phyloP scores from a whole-genome alignment of 1,140 invertebrate species.

The Micrasema minimum region DNA sequence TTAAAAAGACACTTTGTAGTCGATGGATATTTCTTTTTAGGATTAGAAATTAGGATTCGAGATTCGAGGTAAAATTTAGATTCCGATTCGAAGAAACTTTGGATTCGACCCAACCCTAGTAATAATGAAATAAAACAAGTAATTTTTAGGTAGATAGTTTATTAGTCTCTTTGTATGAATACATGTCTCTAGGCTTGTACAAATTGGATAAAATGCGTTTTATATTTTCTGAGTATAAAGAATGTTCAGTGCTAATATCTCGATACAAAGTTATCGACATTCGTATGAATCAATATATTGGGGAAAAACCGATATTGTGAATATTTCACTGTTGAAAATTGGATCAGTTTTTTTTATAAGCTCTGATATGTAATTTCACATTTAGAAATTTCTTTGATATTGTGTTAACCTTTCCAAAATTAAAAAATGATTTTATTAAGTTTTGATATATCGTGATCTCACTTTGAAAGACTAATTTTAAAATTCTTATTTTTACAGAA shows the following conservation, averaged over 20 bases:
- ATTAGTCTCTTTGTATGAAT: constrained; percentile 12
- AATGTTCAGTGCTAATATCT: constrained; percentile 12
- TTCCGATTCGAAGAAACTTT: no score
- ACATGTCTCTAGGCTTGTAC: constrained; percentile 33
- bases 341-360: neutral
- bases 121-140: neutral
- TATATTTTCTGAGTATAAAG: constrained; percentile 28
- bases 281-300: no score
- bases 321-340: no score
- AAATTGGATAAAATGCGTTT: constrained; percentile 19
- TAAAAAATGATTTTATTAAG: no score
- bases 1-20: no score
- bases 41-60: no score
- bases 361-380: constrained; percentile 25
- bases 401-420: no score
- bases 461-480: constrained; percentile 9
- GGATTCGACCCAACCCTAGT: no score
- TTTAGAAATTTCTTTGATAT: constrained; percentile 11
- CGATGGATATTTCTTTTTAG: no score
- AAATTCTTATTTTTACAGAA: neutral
- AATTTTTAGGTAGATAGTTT: constrained; percentile 33
- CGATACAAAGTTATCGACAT: no score
- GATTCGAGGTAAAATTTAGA: no score
- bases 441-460: neutral
- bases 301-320: no score